Evolutionary conservation across 2,888 invertebrate genomes (phyloP).

Genomic region (Lycophotia porphyrea): DNA sequence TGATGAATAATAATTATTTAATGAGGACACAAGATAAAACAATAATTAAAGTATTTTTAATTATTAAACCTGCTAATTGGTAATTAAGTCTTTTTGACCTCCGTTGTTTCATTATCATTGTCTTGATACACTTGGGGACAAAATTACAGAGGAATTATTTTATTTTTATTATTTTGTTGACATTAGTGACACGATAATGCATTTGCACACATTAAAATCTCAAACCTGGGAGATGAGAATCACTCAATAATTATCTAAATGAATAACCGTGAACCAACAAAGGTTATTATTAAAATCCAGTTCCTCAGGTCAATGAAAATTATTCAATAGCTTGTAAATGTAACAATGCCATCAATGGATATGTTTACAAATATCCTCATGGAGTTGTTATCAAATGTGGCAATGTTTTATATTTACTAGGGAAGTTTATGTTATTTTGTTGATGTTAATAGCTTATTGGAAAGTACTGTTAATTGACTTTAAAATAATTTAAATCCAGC

Average conservation of each 20-base stretch:
- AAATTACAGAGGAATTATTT: neutral
- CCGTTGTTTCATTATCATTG: neutral
- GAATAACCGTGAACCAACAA: neutral
- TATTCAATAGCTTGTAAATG: constrained; percentile 19
- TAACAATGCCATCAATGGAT: constrained; percentile 13
- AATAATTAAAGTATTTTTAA: neutral
- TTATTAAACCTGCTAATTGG: constrained; percentile 2
- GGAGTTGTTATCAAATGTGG: constrained; percentile 26
- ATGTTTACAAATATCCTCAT: constrained; percentile 23
- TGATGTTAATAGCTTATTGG: neutral
- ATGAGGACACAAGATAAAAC: neutral
- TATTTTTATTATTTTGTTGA: neutral
- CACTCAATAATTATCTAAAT: neutral
- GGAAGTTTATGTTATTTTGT: constrained; percentile 16
- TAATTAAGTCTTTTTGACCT: constrained; percentile 2
- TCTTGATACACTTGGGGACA: neutral
- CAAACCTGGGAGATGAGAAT: neutral
- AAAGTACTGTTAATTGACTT: constrained; percentile 1
- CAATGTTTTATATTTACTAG: constrained; percentile 23
- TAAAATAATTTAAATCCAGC: neutral
- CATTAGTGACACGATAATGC: neutral
- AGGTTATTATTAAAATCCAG: constrained; percentile 21
- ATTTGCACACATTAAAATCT: neutral
- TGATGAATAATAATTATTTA: neutral
- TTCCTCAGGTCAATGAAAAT: constrained; percentile 8